A percentile compares a stretch with the other conserved stretches of the same genome.
Evolutionary conservation across 2,888 invertebrate genomes (phyloP).

Genomic region (Rotaria socialis): DNA sequence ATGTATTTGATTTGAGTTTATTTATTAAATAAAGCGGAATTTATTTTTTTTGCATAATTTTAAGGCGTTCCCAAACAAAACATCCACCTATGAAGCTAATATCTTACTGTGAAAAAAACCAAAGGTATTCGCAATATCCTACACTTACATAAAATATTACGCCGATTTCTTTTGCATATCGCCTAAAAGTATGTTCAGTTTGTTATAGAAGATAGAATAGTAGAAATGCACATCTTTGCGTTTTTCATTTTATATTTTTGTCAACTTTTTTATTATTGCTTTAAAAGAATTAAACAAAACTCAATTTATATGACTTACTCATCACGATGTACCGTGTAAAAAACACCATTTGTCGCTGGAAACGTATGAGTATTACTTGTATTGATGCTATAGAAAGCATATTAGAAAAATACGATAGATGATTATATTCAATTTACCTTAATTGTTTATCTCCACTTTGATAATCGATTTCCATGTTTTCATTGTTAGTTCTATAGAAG

Average conservation of each 20-base stretch:
- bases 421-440: conserved; percentile 36
- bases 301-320: neutral
- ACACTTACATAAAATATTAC: neutral
- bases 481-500: neutral
- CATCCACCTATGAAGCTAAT: neutral
- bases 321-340: neutral
- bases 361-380: conserved; percentile 42
- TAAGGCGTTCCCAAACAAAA: no score
- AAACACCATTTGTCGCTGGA: neutral
- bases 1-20: no score
- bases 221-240: no score
- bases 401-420: neutral
- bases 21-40: no score
- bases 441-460: neutral
- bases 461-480: neutral
- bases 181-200: neutral
- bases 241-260: no score
- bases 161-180: neutral
- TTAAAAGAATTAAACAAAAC: no score
- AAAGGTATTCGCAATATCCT: neutral
- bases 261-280: no score
- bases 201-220: neutral
- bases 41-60: neutral
- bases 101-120: neutral
- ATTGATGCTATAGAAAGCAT: neutral